phyloP scores from a whole-genome alignment of 1,140 invertebrate species.

The Aleiodes sp. region DNA sequence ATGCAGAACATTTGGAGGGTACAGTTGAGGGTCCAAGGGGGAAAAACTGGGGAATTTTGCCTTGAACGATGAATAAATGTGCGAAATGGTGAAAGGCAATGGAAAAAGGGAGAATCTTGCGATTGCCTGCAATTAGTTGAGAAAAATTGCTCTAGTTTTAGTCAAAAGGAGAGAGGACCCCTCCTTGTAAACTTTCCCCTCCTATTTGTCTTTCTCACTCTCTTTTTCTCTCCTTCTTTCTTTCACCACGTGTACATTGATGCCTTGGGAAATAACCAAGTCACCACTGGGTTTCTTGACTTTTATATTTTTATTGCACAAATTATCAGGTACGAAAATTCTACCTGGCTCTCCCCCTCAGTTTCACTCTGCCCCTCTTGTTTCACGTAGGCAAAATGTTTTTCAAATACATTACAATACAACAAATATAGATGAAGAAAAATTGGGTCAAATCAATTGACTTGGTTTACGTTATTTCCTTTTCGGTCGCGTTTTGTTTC shows the following conservation, averaged over 20 bases:
- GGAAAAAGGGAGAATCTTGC: slow-evolving; percentile 1
- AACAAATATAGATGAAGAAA: too few relatives aligned
- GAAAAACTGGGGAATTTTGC: not conserved
- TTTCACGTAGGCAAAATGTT: too few relatives aligned
- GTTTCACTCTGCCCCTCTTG: not conserved
- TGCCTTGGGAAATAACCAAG: not conserved
- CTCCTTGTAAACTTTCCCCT: slow-evolving; percentile 22
- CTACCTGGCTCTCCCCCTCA: not conserved
- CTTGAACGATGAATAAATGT: not conserved
- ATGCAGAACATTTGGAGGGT: not conserved
- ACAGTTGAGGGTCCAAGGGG: not conserved
- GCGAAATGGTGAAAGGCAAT: not conserved
- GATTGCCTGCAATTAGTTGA: slow-evolving; percentile 35
- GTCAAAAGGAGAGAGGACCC: too few relatives aligned
- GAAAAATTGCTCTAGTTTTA: slow-evolving; percentile 39
- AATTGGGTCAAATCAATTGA: too few relatives aligned
- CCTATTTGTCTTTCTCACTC: not conserved
- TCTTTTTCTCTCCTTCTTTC: not conserved
- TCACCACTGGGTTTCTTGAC: not conserved
- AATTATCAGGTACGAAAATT: slow-evolving; percentile 42
- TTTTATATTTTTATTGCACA: slow-evolving; percentile 38
- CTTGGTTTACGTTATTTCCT: too few relatives aligned
- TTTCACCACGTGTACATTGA: not conserved
- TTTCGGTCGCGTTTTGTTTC: too few relatives aligned
- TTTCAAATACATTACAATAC: too few relatives aligned